Base-by-base conservation (phyloP, 2,113 vertebrate genomes). In the Lucifuga dentata region DNA sequence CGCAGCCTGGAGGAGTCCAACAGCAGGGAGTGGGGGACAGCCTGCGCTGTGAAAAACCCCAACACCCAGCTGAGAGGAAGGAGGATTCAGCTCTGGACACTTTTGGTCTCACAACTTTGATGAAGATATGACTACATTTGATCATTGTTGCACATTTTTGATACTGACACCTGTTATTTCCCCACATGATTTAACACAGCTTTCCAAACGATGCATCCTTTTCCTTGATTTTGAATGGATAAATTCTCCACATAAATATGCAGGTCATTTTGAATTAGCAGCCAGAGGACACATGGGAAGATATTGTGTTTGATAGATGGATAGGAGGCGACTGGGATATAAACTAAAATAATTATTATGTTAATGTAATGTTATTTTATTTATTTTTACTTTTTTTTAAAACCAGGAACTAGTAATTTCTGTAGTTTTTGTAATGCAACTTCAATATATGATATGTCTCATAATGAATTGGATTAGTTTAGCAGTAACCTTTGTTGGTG, bases 1-100 rank as follows among this genome's bases (percentile, higher is more conserved):
- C 81, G 73, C 86, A 91, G 88, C 87, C 90, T 91, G 87, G 85
- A 91, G 89, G 89, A 92, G 87, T 88, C 88, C 88, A 87, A 85
- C 85, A 88, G 88, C 86, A 86, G 90, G 83, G 89, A 88, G 89
- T 82, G 89, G 85, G 86, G 86, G 86, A 90, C 89, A 87, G 90
- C 86, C 88, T 90, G 90, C 79, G 81, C 88, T 90, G 86, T 88
- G 88, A 90, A 90, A 89, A 84, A 88, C 86, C 83, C 86, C 86
- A 85, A 86, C 89, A 82, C 85, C 87, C 83, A 89, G 80, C 83
- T 74, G 86, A 88, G 89, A 87, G 83, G 80, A 83, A 84, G 86
- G 80, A 86, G 77, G 78, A 88, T 62, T 75, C 69, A 82, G 81
- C 86, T 77, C 85, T 73, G 87, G 87, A 81, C 83, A 86, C 77